Evolutionary conservation across 1,140 invertebrate species (phyloP).

Genomic region (Halictus rubicundus): DNA sequence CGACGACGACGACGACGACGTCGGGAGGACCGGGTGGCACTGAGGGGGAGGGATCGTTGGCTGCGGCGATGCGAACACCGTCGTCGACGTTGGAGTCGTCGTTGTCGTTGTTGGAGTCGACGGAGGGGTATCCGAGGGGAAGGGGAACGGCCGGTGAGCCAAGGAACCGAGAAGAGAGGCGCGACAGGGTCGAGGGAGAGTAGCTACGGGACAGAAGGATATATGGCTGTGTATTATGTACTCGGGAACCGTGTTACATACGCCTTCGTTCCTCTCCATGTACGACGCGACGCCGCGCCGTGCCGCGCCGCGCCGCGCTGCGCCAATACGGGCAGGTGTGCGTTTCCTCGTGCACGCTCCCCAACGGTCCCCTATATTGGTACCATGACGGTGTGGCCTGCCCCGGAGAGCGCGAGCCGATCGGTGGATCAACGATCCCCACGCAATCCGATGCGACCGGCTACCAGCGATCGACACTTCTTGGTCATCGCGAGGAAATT

Average conservation of each 20-base stretch:
- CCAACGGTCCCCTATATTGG: not conserved
- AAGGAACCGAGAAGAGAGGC: slow-evolving; percentile 59
- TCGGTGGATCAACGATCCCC: too few relatives aligned
- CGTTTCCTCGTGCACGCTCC: not conserved
- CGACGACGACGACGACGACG: not conserved
- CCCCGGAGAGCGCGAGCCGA: not conserved
- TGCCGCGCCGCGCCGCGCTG: too few relatives aligned
- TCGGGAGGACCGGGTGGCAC: not conserved
- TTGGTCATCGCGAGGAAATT: too few relatives aligned
- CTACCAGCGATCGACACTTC: too few relatives aligned
- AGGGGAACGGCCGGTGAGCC: slow-evolving; percentile 45
- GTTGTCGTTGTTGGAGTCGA: too few relatives aligned
- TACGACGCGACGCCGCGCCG: not conserved
- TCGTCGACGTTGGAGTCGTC: not conserved
- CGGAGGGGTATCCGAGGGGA: not conserved
- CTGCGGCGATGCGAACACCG: slow-evolving; percentile 23
- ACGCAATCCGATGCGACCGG: too few relatives aligned
- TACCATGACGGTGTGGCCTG: not conserved
- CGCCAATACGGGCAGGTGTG: slow-evolving; percentile 11
- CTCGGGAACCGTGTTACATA: slow-evolving; percentile 53
- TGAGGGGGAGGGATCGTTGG: slow-evolving; percentile 33
- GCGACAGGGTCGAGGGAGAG: slow-evolving; percentile 69
- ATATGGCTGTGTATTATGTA: slow-evolving; percentile 66
- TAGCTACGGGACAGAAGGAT: slow-evolving; percentile 68
- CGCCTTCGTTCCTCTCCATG: slow-evolving; percentile 46